phyloP scores from a whole-genome alignment of 1,140 invertebrate genomes.

The Tetramorium alpestre region DNA sequence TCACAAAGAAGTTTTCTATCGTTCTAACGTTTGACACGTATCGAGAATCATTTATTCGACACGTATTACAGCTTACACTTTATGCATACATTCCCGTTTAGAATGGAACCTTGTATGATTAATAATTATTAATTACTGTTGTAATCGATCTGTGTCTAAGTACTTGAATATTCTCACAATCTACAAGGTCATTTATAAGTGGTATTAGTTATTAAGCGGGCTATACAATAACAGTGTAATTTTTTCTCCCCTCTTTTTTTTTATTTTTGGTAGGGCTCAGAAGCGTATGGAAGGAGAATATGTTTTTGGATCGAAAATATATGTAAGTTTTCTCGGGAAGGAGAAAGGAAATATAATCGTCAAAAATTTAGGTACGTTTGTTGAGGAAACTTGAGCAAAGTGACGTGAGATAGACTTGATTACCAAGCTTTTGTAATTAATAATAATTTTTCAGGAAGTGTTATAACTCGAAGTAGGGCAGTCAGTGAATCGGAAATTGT shows the following conservation, averaged over 20 bases:
- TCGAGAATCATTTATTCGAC: not conserved
- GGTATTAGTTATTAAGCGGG: conserved; percentile 26
- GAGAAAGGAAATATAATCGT: conserved; percentile 75
- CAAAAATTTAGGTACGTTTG: conserved; percentile 79
- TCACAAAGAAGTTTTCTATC: not conserved
- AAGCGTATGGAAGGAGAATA: conserved; percentile 95
- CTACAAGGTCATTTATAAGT: conserved; percentile 68
- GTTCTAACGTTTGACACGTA: not conserved
- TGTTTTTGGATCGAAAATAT: conserved; percentile 93
- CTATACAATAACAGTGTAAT: conserved; percentile 72
- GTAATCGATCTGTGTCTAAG: conserved; percentile 19
- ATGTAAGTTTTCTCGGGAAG: conserved; percentile 83
- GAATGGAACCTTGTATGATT: not conserved
- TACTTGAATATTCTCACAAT: conserved; percentile 22
- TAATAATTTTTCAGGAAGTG: conserved; percentile 68
- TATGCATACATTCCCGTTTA: not conserved
- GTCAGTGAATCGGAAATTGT: conserved; percentile 82
- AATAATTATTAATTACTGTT: conserved; percentile 11
- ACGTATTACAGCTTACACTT: not conserved
- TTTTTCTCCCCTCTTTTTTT: conserved; percentile 70
- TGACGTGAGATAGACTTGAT: not conserved
- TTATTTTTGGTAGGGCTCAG: conserved; percentile 87
- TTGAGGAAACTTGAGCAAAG: not conserved
- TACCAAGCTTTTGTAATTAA: not conserved
- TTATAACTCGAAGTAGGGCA: conserved; percentile 72